phyloP scores from a whole-genome alignment of 2,888 invertebrate species.

The Spatulosminthurus flaviceps region DNA sequence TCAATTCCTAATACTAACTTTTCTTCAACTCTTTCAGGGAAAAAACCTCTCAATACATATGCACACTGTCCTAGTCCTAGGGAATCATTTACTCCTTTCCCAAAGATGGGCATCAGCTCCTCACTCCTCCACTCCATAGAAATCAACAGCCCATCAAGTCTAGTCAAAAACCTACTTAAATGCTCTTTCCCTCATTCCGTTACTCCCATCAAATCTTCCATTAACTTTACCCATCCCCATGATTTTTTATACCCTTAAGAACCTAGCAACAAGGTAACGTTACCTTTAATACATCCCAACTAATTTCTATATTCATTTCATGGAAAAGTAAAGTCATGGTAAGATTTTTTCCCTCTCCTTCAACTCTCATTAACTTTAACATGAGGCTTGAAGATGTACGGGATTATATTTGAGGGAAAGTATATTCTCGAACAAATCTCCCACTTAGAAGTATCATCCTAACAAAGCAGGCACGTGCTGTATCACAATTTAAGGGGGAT shows the following conservation, averaged over 20 bases:
- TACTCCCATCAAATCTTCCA: too few species aligned
- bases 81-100: background rate
- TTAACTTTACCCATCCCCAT: background rate
- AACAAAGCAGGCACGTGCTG: too few species aligned
- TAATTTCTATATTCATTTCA: background rate
- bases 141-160: background rate
- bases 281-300: too few species aligned
- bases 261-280: too few species aligned
- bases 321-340: background rate
- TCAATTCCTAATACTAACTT: slow-evolving; percentile 28
- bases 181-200: background rate
- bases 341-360: background rate
- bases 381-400: background rate
- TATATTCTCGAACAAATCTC: too few species aligned
- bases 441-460: too few species aligned
- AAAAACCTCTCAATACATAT: background rate
- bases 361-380: background rate
- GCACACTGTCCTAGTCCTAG: too few species aligned
- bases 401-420: background rate
- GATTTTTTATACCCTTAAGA: background rate
- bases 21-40: slow-evolving; percentile 11
- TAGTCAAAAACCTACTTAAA: background rate
- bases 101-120: background rate
- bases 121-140: background rate
- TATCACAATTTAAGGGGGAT: too few species aligned